Base-by-base conservation (phyloP, 1,140 invertebrate genomes). In the Neodiprion fabricii region DNA sequence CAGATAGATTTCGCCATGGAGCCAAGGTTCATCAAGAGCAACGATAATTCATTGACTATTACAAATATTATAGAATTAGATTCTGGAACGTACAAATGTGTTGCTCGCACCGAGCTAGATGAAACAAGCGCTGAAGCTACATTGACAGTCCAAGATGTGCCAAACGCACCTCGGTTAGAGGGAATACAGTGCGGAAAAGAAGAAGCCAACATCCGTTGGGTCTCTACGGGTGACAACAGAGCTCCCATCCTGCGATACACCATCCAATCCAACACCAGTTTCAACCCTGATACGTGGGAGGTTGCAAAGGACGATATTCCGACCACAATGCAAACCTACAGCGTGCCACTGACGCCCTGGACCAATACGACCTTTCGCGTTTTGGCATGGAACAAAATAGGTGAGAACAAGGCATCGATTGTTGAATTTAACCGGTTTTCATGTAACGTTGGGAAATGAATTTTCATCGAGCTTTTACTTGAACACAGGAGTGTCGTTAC, bases 311-410 rank as follows among this genome's bases (percentile, higher is more conserved):
- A 94, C 79, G 89, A 90, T 77, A 93, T 97, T 65, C 93, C 96
- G 12, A 92, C 94, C n/a, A 93, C 93, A 8, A 95, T 96, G 80
- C 93, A 90, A 72, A 92, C 92, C 1, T 96, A 94, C 80, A 91
- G 90, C 1, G 91, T 96, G 3, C 89, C 91, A 53, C 93, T 98
- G 91, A 94, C 92, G 68, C 97, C 97, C 0, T 98, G 96, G 95
- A 93, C 96, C 0, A 99, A 99, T 87, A 99, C 99, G 83, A 99
- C 97, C 0, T 99, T 99, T 91, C 90, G 98, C 61, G 96, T 99
- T 7, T 91, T 97, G 73, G 97, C 98, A 0, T 92, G 91, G 83
- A 99, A 99, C 87, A 97, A 96, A 88, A 96, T 99, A 80, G 98
- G 86, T 85, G 79, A 73, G 79, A 73, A 69, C 48, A 61, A 50